Conservation (phyloP, 2,113 vertebrate genomes). For the Sitta europaea region DNA sequence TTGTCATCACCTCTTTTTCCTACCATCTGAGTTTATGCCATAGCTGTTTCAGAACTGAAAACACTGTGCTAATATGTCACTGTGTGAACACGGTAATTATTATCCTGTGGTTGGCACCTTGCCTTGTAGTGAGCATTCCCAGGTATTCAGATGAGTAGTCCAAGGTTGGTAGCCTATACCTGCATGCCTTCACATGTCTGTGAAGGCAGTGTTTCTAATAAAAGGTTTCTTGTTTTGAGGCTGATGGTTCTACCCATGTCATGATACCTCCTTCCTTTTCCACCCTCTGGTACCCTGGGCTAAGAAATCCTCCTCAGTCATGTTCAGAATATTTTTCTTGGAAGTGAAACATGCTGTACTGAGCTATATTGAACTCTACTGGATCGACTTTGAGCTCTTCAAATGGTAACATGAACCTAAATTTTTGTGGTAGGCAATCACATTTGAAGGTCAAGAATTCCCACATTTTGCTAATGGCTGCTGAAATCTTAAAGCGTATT, state of each 20-base stretch:
- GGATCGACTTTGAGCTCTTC: background rate
- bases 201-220: background rate
- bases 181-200: background rate
- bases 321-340: background rate
- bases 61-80: background rate
- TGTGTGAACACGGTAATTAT: background rate
- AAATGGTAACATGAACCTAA: background rate
- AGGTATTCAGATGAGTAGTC: background rate
- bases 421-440: background rate
- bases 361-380: background rate
- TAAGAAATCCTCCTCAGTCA: background rate
- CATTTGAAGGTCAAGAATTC: background rate
- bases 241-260: background rate
- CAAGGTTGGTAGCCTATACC: background rate
- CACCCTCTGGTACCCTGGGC: fast-evolving
- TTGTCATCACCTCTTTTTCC: background rate
- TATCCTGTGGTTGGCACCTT: background rate
- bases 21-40: background rate
- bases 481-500: background rate
- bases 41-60: background rate
- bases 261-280: background rate
- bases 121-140: background rate
- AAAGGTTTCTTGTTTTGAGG: background rate
- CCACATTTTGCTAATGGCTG: background rate
- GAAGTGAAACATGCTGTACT: background rate